Base-by-base conservation (phyloP, 2,888 invertebrate genomes). In the Nasonia oneida region DNA sequence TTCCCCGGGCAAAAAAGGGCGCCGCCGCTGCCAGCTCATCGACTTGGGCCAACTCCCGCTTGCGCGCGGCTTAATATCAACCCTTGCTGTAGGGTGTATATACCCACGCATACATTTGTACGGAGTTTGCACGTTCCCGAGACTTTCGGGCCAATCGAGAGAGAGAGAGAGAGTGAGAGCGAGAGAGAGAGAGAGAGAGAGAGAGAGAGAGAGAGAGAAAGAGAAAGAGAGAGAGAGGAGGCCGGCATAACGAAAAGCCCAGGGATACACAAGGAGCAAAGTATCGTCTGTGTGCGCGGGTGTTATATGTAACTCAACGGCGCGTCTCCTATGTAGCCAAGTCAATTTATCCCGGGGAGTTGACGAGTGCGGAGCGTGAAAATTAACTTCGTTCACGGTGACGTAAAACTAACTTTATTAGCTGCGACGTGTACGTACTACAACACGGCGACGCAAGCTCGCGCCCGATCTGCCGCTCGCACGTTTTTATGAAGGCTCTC, bases 331-430 rank as follows among this genome's bases (percentile, higher is more conserved):
- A 37, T 50, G n/a, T 18, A 47, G 77, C 70, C 61, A 83, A 75
- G 84, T 84, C 86, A 86, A 84, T 84, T 86, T 84, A 81, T 76
- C 84, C 78, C n/a, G 42, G 33, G 37, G 37, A 39, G 64, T 86
- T 82, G 84, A 84, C 84, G 84, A 87, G 87, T 76, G 75, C 37
- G 53, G 57, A 76, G 78, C 83, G 88, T 88, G 84, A 88, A 89
- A 89, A 89, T 89, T 88, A 89, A 89, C 88, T 89, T 90, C 84
- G 86, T 87, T 87, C 87, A 83, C 81, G 88, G 75, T 86, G 89
- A 88, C 89, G 87, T 89, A 88, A 89, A 89, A 89, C 88, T 89
- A 89, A 90, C 87, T 88, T 82, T 87, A 87, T 87, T 87, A 84
- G 79, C 86, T 87, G 85, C 61, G 77, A 76, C 71, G 29, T 73